Percentiles rank a stretch among this genome's conserved stretches.
These are phyloP conservation scores for Phymastichus coffea DNA, from an alignment of 1,140 invertebrate species.

Conservation along the genomic window DNA sequence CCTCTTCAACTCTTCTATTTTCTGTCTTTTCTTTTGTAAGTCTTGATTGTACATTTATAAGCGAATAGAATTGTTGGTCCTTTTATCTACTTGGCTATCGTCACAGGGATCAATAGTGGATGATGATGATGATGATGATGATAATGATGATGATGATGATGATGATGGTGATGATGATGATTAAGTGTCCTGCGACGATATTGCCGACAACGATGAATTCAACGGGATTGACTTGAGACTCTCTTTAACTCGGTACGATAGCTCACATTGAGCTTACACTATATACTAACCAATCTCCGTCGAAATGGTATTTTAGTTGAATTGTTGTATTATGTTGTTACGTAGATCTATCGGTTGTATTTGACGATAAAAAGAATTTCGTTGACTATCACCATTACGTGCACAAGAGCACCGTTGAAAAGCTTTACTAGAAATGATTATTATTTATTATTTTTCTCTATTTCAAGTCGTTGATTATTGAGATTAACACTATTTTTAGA, in stretches of 20 bases:
- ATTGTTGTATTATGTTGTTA: slow-evolving; percentile 39
- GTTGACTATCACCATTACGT: too few relatives aligned
- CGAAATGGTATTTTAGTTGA: slow-evolving; percentile 48
- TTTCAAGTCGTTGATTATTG: too few relatives aligned
- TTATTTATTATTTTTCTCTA: slow-evolving; percentile 9
- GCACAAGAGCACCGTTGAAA: slow-evolving; percentile 11
- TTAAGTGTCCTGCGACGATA: slow-evolving; percentile 14
- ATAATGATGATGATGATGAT: too few relatives aligned
- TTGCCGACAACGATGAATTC: background rate
- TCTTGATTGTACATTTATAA: slow-evolving; percentile 38
- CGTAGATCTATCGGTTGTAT: slow-evolving; percentile 14
- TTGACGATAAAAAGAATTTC: too few relatives aligned
- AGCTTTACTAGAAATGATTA: slow-evolving; percentile 4
- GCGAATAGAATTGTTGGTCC: slow-evolving; percentile 13
- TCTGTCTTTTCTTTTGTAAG: slow-evolving; percentile 26
- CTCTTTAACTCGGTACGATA: slow-evolving; percentile 39
- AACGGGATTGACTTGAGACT: slow-evolving; percentile 39
- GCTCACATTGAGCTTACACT: slow-evolving; percentile 50
- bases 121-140: too few relatives aligned
- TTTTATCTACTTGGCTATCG: slow-evolving; percentile 4
- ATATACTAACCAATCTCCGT: slow-evolving; percentile 33
- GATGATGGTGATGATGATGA: too few relatives aligned
- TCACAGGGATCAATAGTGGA: background rate
- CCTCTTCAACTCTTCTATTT: too few relatives aligned
- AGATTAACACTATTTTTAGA: slow-evolving; percentile 7